These are phyloP conservation scores for Rhombomys opimus DNA, from an alignment of 2,113 vertebrate species.

Conservation along the genomic window DNA sequence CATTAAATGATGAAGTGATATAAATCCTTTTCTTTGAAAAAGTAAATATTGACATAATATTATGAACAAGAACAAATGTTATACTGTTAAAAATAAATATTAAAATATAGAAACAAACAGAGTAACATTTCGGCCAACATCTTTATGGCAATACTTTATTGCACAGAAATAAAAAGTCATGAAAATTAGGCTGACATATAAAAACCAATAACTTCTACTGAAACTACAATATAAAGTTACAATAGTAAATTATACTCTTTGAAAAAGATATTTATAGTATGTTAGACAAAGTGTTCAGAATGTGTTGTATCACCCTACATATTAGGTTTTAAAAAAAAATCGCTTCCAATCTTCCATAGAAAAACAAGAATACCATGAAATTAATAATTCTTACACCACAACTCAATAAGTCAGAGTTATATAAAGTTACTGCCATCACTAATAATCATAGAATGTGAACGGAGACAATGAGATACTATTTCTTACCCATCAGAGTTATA, in stretches of 20 bases:
- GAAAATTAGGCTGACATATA: not conserved
- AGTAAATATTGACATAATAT: not conserved
- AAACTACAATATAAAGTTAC: not conserved
- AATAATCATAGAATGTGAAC: not conserved
- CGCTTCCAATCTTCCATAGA: accelerated
- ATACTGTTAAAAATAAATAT: slow-evolving; percentile 2
- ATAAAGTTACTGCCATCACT: not conserved
- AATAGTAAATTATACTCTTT: not conserved
- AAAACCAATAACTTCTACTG: not conserved
- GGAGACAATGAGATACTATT: not conserved
- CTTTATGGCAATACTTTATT: not conserved
- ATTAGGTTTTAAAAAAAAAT: slow-evolving; percentile 9
- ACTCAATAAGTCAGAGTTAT: not conserved
- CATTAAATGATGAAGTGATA: slow-evolving; percentile 23
- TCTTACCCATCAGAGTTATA: not conserved
- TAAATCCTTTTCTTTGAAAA: slow-evolving; percentile 40
- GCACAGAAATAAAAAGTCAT: not conserved
- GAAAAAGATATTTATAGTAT: slow-evolving; percentile 1
- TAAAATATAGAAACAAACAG: not conserved
- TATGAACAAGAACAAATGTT: not conserved
- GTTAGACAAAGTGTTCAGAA: not conserved
- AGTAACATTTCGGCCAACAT: not conserved
- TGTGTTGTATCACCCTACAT: not conserved
- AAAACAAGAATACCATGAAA: not conserved
- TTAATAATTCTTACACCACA: not conserved